phyloP scores from a whole-genome alignment of 2,888 invertebrate genomes.

The Drosophila incognita region DNA sequence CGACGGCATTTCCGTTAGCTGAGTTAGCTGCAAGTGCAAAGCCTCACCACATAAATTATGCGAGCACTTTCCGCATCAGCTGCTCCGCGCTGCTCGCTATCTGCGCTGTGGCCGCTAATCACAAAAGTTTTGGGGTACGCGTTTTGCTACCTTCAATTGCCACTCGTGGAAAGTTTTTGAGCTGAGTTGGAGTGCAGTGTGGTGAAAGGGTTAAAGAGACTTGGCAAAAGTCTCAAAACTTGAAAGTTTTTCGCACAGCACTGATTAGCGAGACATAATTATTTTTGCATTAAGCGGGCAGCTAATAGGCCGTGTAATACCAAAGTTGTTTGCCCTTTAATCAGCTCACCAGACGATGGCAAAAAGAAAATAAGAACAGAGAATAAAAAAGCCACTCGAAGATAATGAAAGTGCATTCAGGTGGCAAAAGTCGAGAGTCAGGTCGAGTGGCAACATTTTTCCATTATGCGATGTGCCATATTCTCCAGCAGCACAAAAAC shows the following conservation, averaged over 20 bases:
- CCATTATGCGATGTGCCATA: constrained; percentile 68
- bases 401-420: constrained; percentile 81
- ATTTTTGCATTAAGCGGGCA: constrained; percentile 75
- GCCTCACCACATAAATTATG: constrained; percentile 76
- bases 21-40: constrained; percentile 53
- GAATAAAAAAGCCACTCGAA: constrained; percentile 72
- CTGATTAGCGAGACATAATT: constrained; percentile 78
- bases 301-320: constrained; percentile 78
- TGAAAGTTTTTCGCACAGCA: constrained; percentile 54
- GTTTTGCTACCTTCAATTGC: constrained; percentile 71
- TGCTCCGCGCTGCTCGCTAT: constrained; percentile 55
- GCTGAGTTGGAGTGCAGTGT: constrained; percentile 8
- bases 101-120: constrained; percentile 66
- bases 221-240: constrained; percentile 61
- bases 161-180: constrained; percentile 54
- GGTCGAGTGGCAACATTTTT: constrained; percentile 70
- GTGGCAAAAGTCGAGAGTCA: constrained; percentile 58
- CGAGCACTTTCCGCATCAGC: constrained; percentile 72
- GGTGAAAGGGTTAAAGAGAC: constrained; percentile 52
- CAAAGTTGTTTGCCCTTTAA: constrained; percentile 55
- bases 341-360: constrained; percentile 67
- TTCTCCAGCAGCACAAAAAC: constrained; percentile 51
- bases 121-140: constrained; percentile 72
- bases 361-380: constrained; percentile 3
- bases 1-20: constrained; percentile 73